Evolutionary conservation across 2,113 vertebrate genomes (phyloP), one percentile per base, ranked within the genome.

Genomic region (Macheiramphus alcinus): DNA sequence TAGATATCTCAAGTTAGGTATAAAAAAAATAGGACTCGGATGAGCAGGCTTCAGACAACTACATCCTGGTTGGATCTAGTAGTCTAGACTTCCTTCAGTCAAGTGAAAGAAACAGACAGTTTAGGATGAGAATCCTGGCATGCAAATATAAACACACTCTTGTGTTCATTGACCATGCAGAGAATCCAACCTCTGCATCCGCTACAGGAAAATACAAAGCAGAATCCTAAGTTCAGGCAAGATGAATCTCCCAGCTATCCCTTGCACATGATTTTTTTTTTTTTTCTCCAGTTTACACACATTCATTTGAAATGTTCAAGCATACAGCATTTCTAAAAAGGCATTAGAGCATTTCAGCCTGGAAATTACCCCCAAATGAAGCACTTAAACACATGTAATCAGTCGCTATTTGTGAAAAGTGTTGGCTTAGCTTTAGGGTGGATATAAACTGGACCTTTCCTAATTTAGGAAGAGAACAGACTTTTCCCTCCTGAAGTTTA

Each of bases 181-280:
- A 81, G 40, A 72, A 56, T n/a, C 67, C 58, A 79, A 3, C 1
- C 25, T 48, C 59, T 78, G 59, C 34, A 53, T 62, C 40, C 26
- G 20, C 9, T 21, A 10, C 26, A 42, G 53, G 23, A 23, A 48
- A 86, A 47, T 16, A 65, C 36, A 55, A 16, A 76, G 26, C 26
- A 72, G 19, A 47, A 31, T 10, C 1, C 8, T 25, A 26, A 38
- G 3, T 16, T 62, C 15, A 67, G 36, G 25, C 47, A 75, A 31
- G 38, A 61, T 5, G 1, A 20, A 52, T 26, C 21, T 58, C 36
- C n/a, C 48, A 50, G 21, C 38, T 25, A 20, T 14, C 34, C 5
- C 10, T 36, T 16, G 2, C 34, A 61, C 2, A 1, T 11, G 7
- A 4, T 4, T 7, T 21, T 56, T 34, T 13, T 12, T 38, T 40